Conservation (phyloP, 2,888 invertebrate genomes). For the Oxytorus armatus region DNA sequence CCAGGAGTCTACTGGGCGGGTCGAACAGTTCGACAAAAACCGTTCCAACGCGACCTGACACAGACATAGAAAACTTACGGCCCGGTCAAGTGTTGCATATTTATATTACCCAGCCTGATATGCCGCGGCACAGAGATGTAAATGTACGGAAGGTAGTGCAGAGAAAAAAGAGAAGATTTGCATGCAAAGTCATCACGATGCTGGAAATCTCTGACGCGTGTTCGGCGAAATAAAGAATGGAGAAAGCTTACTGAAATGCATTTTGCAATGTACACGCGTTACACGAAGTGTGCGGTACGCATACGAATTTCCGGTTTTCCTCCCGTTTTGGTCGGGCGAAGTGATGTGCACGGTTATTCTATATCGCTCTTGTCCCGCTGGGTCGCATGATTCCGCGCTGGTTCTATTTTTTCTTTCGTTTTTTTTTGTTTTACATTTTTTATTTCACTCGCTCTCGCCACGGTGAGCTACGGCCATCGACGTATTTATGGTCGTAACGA, state of each 20-base stretch:
- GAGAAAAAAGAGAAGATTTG: slow-evolving; percentile 31
- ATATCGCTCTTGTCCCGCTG: slow-evolving; percentile 48
- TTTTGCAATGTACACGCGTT: slow-evolving; percentile 32
- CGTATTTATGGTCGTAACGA: slow-evolving; percentile 73
- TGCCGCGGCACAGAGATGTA: slow-evolving; percentile 19
- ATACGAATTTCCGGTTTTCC: slow-evolving; percentile 55
- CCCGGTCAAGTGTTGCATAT: slow-evolving; percentile 10
- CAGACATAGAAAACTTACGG: slow-evolving; percentile 6
- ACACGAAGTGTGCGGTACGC: slow-evolving; percentile 41
- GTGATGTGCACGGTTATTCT: slow-evolving; percentile 21
- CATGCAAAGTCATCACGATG: slow-evolving; percentile 32
- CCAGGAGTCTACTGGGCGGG: slow-evolving; percentile 22
- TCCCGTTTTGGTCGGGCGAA: not conserved
- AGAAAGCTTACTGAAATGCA: slow-evolving; percentile 30
- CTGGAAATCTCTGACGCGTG: slow-evolving; percentile 37
- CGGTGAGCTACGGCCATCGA: slow-evolving; percentile 55
- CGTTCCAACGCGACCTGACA: not conserved
- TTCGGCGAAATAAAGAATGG: slow-evolving; percentile 6
- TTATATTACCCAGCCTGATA: slow-evolving; percentile 1
- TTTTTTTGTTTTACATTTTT: slow-evolving; percentile 15
- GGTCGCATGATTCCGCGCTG: slow-evolving; percentile 66
- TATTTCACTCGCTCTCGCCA: slow-evolving; percentile 26
- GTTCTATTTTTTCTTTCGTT: slow-evolving; percentile 33
- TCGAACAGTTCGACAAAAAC: not conserved
- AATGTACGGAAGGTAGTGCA: slow-evolving; percentile 15